These are phyloP conservation scores for Herminia tarsipennalis DNA, from an alignment of 2,888 invertebrate genomes.

Conservation along the genomic window DNA sequence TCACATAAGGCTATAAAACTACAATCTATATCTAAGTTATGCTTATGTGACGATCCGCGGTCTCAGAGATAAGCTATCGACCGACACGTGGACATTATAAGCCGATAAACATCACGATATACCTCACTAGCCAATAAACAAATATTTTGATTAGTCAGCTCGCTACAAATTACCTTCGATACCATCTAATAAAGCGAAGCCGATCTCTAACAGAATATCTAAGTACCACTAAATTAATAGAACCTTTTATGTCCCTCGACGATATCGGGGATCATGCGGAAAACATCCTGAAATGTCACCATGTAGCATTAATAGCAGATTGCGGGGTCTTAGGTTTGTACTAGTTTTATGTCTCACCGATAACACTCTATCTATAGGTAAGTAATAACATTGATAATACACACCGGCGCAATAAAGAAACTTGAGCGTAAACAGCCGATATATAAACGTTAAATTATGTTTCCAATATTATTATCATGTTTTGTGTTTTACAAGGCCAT, in stretches of 20 bases:
- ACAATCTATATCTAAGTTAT: constrained; percentile 40
- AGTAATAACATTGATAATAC: constrained; percentile 76
- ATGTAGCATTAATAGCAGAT: constrained; percentile 58
- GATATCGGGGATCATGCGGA: constrained; percentile 48
- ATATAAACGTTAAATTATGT: constrained; percentile 59
- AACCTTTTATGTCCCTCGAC: constrained; percentile 42
- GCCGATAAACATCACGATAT: constrained; percentile 67
- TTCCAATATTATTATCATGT: constrained; percentile 55
- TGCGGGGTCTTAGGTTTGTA: constrained; percentile 66
- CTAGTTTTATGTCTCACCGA: constrained; percentile 71
- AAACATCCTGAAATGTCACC: constrained; percentile 55
- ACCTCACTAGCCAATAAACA: constrained; percentile 59
- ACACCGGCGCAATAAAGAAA: constrained; percentile 57
- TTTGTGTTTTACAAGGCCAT: constrained; percentile 56
- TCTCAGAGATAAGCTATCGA: constrained; percentile 63
- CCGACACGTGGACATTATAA: constrained; percentile 64
- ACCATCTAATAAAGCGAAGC: constrained; percentile 51
- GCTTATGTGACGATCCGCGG: constrained; percentile 49
- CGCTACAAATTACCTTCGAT: constrained; percentile 72
- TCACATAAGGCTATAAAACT: constrained; percentile 35
- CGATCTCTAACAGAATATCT: constrained; percentile 33
- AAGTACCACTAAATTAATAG: constrained; percentile 50
- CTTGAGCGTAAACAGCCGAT: constrained; percentile 56
- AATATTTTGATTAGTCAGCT: constrained; percentile 75
- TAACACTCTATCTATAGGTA: constrained; percentile 69